These are phyloP conservation scores for Pachycephala philippinensis DNA, from an alignment of 2,113 vertebrate genomes.

Conservation along the genomic window DNA sequence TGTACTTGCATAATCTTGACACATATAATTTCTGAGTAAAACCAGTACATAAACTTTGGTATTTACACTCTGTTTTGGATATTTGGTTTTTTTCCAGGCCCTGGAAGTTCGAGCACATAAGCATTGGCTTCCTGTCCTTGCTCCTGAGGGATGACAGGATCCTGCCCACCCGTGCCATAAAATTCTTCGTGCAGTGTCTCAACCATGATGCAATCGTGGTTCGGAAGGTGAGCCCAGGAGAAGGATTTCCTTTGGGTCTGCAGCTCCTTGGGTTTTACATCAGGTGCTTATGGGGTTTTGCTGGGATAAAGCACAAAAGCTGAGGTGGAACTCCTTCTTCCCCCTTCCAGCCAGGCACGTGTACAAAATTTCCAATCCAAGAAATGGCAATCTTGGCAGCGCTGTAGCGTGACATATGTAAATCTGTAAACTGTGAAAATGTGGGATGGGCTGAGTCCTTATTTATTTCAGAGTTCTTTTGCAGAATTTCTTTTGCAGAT, in stretches of 20 bases:
- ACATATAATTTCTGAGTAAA: neutral
- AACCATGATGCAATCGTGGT: slow-evolving; percentile 95
- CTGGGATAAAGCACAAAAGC: neutral
- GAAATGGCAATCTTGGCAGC: neutral
- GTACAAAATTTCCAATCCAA: neutral
- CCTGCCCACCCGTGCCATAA: slow-evolving; percentile 82
- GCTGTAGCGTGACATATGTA: neutral
- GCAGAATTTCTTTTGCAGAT: neutral
- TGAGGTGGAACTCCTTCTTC: neutral
- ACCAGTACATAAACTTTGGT: neutral
- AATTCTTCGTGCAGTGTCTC: slow-evolving; percentile 91
- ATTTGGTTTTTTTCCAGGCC: slow-evolving; percentile 71
- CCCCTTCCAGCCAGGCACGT: rapidly evolving
- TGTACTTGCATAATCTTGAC: neutral
- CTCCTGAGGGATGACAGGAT: slow-evolving; percentile 90
- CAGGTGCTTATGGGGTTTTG: neutral
- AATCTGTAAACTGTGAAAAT: neutral
- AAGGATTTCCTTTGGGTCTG: neutral
- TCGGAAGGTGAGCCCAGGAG: slow-evolving; percentile 81
- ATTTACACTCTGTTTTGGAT: neutral
- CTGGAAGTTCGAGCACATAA: slow-evolving; percentile 97
- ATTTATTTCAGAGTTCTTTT: neutral
- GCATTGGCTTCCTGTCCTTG: slow-evolving; percentile 91
- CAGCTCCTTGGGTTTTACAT: neutral
- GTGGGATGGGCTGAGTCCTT: neutral